phyloP scores from a whole-genome alignment of 2,797 vertebrate genomes.

The Phalloptychus januarius region DNA sequence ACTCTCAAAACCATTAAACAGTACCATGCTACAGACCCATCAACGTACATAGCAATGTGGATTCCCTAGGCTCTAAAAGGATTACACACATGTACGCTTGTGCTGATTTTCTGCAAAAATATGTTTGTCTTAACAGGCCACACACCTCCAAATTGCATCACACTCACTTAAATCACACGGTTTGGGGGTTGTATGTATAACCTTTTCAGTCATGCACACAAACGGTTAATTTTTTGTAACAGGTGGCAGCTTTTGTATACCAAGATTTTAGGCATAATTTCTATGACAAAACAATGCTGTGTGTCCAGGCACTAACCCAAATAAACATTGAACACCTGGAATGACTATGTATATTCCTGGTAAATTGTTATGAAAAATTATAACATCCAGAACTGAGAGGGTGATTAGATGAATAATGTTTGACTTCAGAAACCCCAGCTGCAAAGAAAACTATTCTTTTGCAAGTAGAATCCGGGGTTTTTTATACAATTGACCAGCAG shows the following conservation, averaged over 20 bases:
- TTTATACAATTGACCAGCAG: constrained; percentile 2
- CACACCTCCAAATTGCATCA: background rate
- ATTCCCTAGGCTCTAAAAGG: background rate
- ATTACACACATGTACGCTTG: background rate
- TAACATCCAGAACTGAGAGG: background rate
- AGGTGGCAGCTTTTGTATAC: background rate
- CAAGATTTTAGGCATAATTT: background rate
- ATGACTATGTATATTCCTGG: background rate
- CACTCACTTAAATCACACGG: background rate
- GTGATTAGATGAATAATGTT: background rate
- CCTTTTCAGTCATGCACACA: too few relatives aligned
- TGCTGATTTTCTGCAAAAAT: background rate
- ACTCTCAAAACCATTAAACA: background rate
- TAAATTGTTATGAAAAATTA: background rate
- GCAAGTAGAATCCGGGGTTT: constrained; percentile 4
- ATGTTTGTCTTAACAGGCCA: background rate
- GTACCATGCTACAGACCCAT: background rate
- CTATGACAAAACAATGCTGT: background rate
- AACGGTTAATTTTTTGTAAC: background rate
- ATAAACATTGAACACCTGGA: background rate
- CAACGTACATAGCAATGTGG: background rate
- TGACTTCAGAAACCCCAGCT: constrained; percentile 4
- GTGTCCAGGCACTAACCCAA: background rate
- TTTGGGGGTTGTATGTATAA: background rate
- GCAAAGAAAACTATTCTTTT: background rate